A percentile compares a stretch with the other conserved stretches of the same genome.
These are phyloP conservation scores for Platichthys flesus DNA, from an alignment of 2,113 vertebrate genomes.

Conservation along the genomic window DNA sequence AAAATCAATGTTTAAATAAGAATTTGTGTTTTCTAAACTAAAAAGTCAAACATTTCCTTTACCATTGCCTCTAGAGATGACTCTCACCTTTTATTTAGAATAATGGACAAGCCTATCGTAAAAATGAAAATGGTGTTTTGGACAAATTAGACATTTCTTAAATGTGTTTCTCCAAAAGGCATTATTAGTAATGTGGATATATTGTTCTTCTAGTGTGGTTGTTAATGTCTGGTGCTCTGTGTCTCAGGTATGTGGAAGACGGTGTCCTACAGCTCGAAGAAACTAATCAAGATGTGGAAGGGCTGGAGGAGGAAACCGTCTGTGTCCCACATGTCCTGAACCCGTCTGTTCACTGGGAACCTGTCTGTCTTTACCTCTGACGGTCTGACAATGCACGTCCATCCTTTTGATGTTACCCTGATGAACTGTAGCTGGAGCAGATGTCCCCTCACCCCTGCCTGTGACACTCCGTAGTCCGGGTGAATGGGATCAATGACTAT, in stretches of 20 bases:
- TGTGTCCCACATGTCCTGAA: slow-evolving; percentile 64
- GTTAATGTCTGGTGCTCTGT: neutral
- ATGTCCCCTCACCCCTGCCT: slow-evolving; percentile 3
- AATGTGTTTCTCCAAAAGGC: no score
- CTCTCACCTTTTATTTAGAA: no score
- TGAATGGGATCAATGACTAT: neutral
- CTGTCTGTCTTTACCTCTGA: slow-evolving; percentile 4
- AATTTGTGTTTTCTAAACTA: no score
- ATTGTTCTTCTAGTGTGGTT: neutral
- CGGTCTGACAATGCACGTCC: neutral
- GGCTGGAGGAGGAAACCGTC: slow-evolving; percentile 86
- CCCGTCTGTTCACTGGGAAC: slow-evolving; percentile 8
- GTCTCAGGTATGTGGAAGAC: slow-evolving; percentile 88
- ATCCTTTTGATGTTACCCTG: slow-evolving; percentile 2
- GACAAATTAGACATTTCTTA: no score
- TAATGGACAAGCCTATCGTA: no score
- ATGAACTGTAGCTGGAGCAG: slow-evolving; percentile 16
- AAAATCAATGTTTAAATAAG: no score
- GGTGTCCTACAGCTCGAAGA: slow-evolving; percentile 88
- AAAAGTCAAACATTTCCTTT: no score
- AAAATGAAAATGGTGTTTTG: no score
- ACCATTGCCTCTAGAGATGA: no score
- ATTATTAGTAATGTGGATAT: neutral
- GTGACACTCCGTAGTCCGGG: slow-evolving; percentile 8
- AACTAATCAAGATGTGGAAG: slow-evolving; percentile 93